These are phyloP conservation scores for Scortum barcoo DNA, from an alignment of 2,113 vertebrate genomes.

Conservation along the genomic window DNA sequence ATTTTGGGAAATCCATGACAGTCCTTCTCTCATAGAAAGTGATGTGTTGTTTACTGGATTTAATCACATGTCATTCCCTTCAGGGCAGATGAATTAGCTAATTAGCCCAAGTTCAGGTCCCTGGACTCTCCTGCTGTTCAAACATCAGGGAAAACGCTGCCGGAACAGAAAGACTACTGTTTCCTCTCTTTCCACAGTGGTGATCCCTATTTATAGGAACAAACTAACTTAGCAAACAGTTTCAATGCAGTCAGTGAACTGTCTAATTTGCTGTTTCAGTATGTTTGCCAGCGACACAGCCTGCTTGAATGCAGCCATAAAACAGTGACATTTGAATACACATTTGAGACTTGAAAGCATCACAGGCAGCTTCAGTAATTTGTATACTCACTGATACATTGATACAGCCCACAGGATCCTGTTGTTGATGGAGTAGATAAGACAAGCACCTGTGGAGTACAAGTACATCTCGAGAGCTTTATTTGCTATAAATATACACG, in stretches of 20 bases:
- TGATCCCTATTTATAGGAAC: conserved; percentile 63
- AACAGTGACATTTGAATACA: conserved; percentile 14
- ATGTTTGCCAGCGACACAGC: conserved; percentile 41
- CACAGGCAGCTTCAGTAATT: background rate
- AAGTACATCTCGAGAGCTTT: background rate
- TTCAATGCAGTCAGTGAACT: conserved; percentile 62
- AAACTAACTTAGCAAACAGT: conserved; percentile 63
- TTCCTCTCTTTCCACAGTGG: conserved; percentile 45
- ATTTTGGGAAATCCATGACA: background rate
- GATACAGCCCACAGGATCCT: background rate
- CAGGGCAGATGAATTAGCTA: conserved; percentile 57
- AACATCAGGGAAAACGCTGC: conserved; percentile 55
- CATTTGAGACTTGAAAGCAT: background rate
- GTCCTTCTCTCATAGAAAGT: background rate
- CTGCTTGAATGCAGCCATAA: conserved; percentile 8
- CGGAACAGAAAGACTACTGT: conserved; percentile 71
- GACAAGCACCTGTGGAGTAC: background rate
- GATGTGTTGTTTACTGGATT: conserved; percentile 40
- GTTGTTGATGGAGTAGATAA: background rate
- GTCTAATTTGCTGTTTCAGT: conserved; percentile 40
- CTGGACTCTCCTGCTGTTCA: conserved; percentile 53
- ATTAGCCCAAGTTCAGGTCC: conserved; percentile 68
- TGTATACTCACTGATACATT: background rate
- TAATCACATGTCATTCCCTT: conserved; percentile 62
- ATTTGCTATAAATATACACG: background rate